Conservation (phyloP, 2,888 invertebrate genomes). For the Conchocele bisecta region DNA sequence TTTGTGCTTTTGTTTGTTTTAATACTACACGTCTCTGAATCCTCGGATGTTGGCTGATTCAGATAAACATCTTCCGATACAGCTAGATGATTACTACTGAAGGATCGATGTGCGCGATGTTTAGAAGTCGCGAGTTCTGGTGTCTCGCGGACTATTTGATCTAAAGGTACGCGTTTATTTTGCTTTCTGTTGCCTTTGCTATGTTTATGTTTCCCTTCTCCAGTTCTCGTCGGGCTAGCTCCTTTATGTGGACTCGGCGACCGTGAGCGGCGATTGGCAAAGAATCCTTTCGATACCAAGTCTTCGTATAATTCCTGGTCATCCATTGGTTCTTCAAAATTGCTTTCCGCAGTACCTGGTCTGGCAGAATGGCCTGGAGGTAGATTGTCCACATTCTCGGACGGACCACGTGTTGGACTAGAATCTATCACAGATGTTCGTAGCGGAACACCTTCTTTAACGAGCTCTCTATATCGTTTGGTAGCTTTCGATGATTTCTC, state of each 20-base stretch:
- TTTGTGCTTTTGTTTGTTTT: conserved; percentile 58
- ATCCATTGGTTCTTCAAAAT: conserved; percentile 44
- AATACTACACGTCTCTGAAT: conserved; percentile 66
- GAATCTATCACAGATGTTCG: conserved; percentile 69
- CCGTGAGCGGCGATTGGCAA: conserved; percentile 44
- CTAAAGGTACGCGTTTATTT: conserved; percentile 57
- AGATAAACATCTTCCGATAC: conserved; percentile 62
- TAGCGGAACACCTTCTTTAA: conserved; percentile 72
- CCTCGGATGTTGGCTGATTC: conserved; percentile 66
- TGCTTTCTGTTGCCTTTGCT: conserved; percentile 29
- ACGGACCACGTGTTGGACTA: conserved; percentile 26
- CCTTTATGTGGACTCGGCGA: conserved; percentile 47
- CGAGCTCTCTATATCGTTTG: conserved; percentile 70
- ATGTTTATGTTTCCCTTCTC: conserved; percentile 29
- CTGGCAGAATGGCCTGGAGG: conserved; percentile 26
- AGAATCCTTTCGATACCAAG: conserved; percentile 68
- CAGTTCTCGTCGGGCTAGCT: conserved; percentile 27
- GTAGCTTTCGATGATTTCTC: conserved; percentile 41
- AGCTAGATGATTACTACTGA: conserved; percentile 49
- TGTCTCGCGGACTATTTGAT: conserved; percentile 72
- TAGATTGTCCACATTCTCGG: conserved; percentile 24
- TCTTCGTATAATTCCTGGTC: conserved; percentile 65
- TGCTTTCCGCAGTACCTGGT: conserved; percentile 47
- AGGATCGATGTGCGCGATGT: conserved; percentile 46
- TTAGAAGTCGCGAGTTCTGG: conserved; percentile 56